Evolutionary conservation across 1,140 invertebrate species (phyloP), one percentile per base, ranked within the genome.

Genomic region (Drosophila dunni): DNA sequence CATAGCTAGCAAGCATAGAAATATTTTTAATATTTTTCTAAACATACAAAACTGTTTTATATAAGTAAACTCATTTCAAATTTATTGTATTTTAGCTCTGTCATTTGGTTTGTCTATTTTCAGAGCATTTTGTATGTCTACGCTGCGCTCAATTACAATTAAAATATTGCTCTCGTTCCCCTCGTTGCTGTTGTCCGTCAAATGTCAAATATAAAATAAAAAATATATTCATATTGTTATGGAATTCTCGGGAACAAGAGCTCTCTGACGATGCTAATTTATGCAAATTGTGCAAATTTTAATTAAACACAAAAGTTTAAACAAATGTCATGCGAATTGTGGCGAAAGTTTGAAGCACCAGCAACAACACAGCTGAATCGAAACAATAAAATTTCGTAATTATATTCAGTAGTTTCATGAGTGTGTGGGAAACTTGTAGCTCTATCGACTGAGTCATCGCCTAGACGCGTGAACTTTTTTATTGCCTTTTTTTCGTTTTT

Each of bases 281-380:
- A 84, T 84, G 78, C 75, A 85, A 78, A 84, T 84, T 81, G 66
- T 67, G 64, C 60, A 78, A 78, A 78, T 75, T 80, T 77, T 70
- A 85, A 78, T 84, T 85, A 69, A 75, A 67, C 58, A 71, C 58
- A 75, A 29, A 29, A 75, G 61, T 75, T 75, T 71, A 71, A 72
- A 75, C 61, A 75, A 75, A 75, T 75, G 73, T 71, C 73, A 75
- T 72, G 73, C 61, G 73, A 75, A 72, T 65, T 71, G 68, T 72
- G 72, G 67, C 72, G 60, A 75, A 71, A 75, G 72, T 71, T 58
- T 40, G 51, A 15, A 51, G 34, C 65, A 68, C 38, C 40, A 40
- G 46, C 60, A 36, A 17, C 51, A 68, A 62, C 7, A 45, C 48
- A 8, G n/a, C 2, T 8, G 15, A 68, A 34, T 74, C 36, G 33